Percentiles rank a stretch among this genome's conserved stretches.
phyloP scores from a whole-genome alignment of 2,888 invertebrate species.

The Tetropium fuscum region DNA sequence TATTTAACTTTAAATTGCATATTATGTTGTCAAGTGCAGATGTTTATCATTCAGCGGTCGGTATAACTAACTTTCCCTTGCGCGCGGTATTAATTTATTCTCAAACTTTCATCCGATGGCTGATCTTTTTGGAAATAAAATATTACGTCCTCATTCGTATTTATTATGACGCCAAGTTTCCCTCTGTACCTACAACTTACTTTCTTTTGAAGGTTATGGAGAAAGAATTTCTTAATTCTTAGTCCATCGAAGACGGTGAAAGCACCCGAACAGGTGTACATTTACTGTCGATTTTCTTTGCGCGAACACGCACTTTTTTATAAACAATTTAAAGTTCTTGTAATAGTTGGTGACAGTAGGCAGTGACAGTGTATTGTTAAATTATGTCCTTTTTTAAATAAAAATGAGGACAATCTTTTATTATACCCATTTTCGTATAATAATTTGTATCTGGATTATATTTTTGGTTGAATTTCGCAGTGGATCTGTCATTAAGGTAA shows the following conservation, averaged over 20 bases:
- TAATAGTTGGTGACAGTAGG: not conserved
- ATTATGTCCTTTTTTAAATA: slow-evolving; percentile 22
- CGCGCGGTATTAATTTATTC: slow-evolving; percentile 17
- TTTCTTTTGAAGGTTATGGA: slow-evolving; percentile 51
- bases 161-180: slow-evolving; percentile 41
- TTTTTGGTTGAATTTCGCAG: slow-evolving; percentile 3
- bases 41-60: not conserved
- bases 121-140: slow-evolving; percentile 30
- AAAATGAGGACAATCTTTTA: slow-evolving; percentile 18
- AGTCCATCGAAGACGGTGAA: slow-evolving; percentile 55
- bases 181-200: slow-evolving; percentile 38
- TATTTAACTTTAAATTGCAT: slow-evolving; percentile 7
- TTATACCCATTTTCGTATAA: not conserved
- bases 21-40: slow-evolving; percentile 1
- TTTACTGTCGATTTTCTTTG: slow-evolving; percentile 43
- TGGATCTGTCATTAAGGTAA: slow-evolving; percentile 16
- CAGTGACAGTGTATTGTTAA: slow-evolving; percentile 23
- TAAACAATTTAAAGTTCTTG: slow-evolving; percentile 6
- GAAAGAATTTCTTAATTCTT: slow-evolving; percentile 48
- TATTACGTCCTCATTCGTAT: slow-evolving; percentile 44
- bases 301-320: slow-evolving; percentile 22
- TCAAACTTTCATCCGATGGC: slow-evolving; percentile 22
- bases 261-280: slow-evolving; percentile 46
- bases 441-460: slow-evolving; percentile 14
- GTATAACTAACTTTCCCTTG: slow-evolving; percentile 19